These are phyloP conservation scores for Phyllotreta striolata DNA, from an alignment of 2,888 invertebrate species.

Conservation along the genomic window DNA sequence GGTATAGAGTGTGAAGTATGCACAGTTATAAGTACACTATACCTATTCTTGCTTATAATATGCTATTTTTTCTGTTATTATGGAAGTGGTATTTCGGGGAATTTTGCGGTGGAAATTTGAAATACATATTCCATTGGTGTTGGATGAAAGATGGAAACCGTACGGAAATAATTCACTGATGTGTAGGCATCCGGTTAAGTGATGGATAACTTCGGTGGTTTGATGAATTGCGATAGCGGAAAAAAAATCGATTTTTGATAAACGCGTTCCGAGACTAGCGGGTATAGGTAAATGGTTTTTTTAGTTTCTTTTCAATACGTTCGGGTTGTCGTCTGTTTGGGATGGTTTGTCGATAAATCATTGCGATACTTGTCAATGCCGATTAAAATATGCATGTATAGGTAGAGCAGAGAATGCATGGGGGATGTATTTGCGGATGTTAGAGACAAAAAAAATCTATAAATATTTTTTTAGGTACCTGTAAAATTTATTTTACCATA, in stretches of 20 bases:
- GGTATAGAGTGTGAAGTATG: too few relatives aligned
- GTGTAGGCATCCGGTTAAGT: slow-evolving; percentile 15
- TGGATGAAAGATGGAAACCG: neutral
- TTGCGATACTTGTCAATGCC: slow-evolving; percentile 9
- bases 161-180: neutral
- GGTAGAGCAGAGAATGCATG: neutral
- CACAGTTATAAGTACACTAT: too few relatives aligned
- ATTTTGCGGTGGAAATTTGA: too few relatives aligned
- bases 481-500: too few relatives aligned
- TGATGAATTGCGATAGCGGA: slow-evolving; percentile 16
- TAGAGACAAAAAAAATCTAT: too few relatives aligned
- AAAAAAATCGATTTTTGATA: slow-evolving; percentile 7
- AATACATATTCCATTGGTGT: neutral
- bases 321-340: neutral
- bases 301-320: slow-evolving; percentile 12
- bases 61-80: too few relatives aligned
- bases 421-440: too few relatives aligned
- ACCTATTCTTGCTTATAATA: too few relatives aligned
- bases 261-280: neutral
- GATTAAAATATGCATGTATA: slow-evolving; percentile 14
- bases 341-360: slow-evolving; percentile 7
- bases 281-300: slow-evolving; percentile 7
- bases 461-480: too few relatives aligned
- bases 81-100: too few relatives aligned
- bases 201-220: slow-evolving; percentile 23